Evolutionary conservation across 2,888 invertebrate genomes (phyloP).

Genomic region (Xiphydria camelus): DNA sequence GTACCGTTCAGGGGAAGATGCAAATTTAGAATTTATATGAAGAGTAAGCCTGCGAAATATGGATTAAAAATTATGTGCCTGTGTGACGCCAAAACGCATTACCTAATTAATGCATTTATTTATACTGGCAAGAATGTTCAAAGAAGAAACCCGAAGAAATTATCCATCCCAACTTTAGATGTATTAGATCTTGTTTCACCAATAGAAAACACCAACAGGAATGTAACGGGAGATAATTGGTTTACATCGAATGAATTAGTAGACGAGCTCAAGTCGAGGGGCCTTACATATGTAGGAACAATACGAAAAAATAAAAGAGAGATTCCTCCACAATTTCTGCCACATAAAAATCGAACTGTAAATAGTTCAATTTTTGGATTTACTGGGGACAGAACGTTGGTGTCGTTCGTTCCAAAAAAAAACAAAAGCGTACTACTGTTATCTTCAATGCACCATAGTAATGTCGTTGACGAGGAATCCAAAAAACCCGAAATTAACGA

Average conservation of each 20-base stretch:
- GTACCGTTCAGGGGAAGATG: slow-evolving; percentile 22
- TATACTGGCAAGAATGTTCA: slow-evolving; percentile 16
- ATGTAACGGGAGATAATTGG: slow-evolving; percentile 32
- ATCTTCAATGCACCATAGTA: slow-evolving; percentile 30
- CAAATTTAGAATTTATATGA: slow-evolving; percentile 20
- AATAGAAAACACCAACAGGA: slow-evolving; percentile 20
- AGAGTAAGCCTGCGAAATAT: slow-evolving; percentile 27
- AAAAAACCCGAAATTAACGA: slow-evolving; percentile 31
- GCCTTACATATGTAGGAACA: slow-evolving; percentile 26
- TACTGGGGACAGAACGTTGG: slow-evolving; percentile 24
- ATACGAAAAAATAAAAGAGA: slow-evolving; percentile 25
- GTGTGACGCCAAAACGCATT: slow-evolving; percentile 23
- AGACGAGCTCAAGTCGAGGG: slow-evolving; percentile 15
- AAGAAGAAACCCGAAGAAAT: slow-evolving; percentile 12
- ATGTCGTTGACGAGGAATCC: slow-evolving; percentile 18
- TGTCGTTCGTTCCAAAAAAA: slow-evolving; percentile 20
- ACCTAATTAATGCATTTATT: slow-evolving; percentile 20
- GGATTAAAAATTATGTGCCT: slow-evolving; percentile 27
- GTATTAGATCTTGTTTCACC: slow-evolving; percentile 20
- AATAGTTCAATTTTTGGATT: slow-evolving; percentile 24
- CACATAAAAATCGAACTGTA: slow-evolving; percentile 21
- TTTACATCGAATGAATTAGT: slow-evolving; percentile 19
- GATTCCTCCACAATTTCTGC: slow-evolving; percentile 36
- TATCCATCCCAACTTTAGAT: slow-evolving; percentile 21
- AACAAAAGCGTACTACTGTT: slow-evolving; percentile 26